Base-by-base conservation (phyloP, 1,140 invertebrate species). In the Lordiphosa mommai region DNA sequence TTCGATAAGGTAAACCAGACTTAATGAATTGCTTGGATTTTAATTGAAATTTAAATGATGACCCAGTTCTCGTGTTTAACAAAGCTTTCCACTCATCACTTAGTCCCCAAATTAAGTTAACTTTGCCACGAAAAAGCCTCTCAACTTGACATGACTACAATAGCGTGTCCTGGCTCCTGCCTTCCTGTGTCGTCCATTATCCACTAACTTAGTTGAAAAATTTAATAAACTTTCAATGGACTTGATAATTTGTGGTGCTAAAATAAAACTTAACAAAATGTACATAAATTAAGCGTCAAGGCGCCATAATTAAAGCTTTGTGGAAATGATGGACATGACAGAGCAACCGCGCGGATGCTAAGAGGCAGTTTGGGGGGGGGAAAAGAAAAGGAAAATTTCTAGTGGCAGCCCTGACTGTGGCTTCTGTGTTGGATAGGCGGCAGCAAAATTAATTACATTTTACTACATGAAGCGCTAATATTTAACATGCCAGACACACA, bases 371-470 rank as follows among this genome's bases (percentile, higher is more conserved):
- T 13, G 10, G 7, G 13, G 5, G 7, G 16, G 13, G 32, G 40
- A 16, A 33, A 32, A 16, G 36, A 48, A 8, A 16, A 36, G 27
- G 27, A 14, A 14, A n/a, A 47, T 52, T 43, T 32, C 30, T 6
- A 13, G 23, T 36, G 30, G 37, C 48, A 13, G 49, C 43, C 30
- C n/a, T 40, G 56, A 13, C 48, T 53, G 51, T 38, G 44, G 69
- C 69, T 61, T 16, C 43, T 53, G 67, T 49, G 67, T 70, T 43
- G 61, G 30, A 47, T n/a, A 53, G 53, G 46, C 61, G 57, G 32
- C 68, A 69, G 59, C 64, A 65, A 67, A 82, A 84, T 85, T 84
- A 84, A 84, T 84, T 84, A 84, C 72, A 85, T 77, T 84, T 84
- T 65, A 60, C 59, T 68, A 61, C 40, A 63, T 67, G 61, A 71